A percentile compares a stretch with the other conserved stretches of the same genome.
Evolutionary conservation across 2,113 vertebrate genomes (phyloP).

Genomic region (Macheiramphus alcinus): DNA sequence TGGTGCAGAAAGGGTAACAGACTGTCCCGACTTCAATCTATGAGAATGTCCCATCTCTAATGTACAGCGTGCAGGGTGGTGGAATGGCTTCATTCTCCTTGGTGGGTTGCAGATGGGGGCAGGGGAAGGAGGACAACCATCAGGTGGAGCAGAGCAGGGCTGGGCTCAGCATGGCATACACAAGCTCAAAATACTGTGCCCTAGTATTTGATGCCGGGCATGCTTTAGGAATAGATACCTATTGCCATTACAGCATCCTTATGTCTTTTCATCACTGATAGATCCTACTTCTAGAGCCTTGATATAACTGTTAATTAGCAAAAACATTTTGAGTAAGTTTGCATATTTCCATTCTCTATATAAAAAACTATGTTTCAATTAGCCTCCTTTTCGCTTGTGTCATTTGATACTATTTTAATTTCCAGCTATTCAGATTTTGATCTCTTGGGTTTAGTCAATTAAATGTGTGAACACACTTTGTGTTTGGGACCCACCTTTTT

Average conservation of each 20-base stretch:
- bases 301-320: neutral
- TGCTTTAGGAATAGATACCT: neutral
- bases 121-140: neutral
- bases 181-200: neutral
- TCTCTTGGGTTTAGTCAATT: neutral
- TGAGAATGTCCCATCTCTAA: neutral
- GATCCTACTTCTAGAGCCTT: neutral
- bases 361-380: neutral
- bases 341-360: neutral
- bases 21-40: neutral
- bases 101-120: neutral
- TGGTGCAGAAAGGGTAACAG: neutral
- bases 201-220: neutral
- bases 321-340: neutral
- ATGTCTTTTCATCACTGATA: neutral
- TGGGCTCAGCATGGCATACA: neutral
- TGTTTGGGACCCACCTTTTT: neutral
- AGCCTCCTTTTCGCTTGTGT: neutral
- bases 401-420: neutral
- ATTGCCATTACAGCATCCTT: neutral
- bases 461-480: neutral
- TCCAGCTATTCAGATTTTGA: neutral
- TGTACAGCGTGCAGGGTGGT: neutral
- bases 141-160: neutral
- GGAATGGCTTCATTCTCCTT: accelerated